Evolutionary conservation across 2,113 vertebrate species (phyloP), one percentile per base, ranked within the genome.

Genomic region (Leptobrachium leishanense): DNA sequence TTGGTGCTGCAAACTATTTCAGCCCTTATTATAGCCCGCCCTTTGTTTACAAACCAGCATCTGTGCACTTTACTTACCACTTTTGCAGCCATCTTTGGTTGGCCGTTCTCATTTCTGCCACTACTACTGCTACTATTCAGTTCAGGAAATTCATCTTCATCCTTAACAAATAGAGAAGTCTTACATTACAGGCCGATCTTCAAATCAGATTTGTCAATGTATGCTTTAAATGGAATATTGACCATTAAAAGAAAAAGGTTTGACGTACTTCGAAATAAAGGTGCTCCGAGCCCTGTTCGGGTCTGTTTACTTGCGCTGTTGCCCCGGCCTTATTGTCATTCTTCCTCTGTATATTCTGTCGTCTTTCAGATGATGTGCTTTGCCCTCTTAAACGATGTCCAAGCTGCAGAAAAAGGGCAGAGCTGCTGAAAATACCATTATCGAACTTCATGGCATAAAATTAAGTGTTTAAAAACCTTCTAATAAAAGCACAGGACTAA

Each of bases 101-200:
- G 96, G 0, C 90, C 84, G 82, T 89, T 93, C 63, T 94, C 94
- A 82, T 89, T 89, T 92, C 95, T 98, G 86, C 67, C 90, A 82
- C 82, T 88, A 55, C 89, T 83, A 20, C 87, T 94, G 81, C 95
- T 94, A 74, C 91, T 87, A 65, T 88, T 91, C 39, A 97, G 85
- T 82, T 98, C 95, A 81, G 93, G 96, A 90, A 98, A 96, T 83
- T 96, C 95, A 76, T 97, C 95, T 90, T 96, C 95, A 91, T 97
- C 96, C 97, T 98, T 68, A 84, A 88, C 74, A 43, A 68, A 63
- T n/a, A 59, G 39, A 9, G 55, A 59, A 10, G 13, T 12, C 55
- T 59, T 50, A 50, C 46, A 50, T 50, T 4, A 5, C 20, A 31
- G 20, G 20, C 20, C 20, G 46, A 5, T 4, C 46, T 8, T 8